Conservation (phyloP, 2,888 invertebrate genomes). For the Watsonalla cultraria region DNA sequence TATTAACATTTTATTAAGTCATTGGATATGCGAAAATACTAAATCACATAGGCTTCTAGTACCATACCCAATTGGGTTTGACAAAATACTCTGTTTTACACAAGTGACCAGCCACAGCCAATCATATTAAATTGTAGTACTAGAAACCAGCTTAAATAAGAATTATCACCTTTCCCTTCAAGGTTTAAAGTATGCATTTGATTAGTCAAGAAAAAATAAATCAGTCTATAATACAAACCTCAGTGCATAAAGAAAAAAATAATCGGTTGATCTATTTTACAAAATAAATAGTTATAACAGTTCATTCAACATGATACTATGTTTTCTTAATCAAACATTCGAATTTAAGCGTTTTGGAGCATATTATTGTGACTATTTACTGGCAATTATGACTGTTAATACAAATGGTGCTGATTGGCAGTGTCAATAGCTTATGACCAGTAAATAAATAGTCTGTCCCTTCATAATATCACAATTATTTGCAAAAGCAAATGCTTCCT, state of each 20-base stretch:
- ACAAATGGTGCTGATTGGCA: background rate
- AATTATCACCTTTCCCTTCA: too few relatives aligned
- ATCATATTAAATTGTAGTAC: background rate
- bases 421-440: background rate
- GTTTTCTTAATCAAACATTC: too few relatives aligned
- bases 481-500: background rate
- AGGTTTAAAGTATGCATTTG: background rate
- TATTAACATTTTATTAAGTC: constrained; percentile 29
- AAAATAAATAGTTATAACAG: background rate
- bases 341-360: too few relatives aligned
- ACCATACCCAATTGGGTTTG: constrained; percentile 23
- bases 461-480: background rate
- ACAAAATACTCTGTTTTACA: background rate
- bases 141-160: too few relatives aligned
- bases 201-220: background rate
- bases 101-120: constrained; percentile 6
- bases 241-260: background rate
- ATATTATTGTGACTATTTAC: background rate
- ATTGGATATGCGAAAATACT: constrained; percentile 51
- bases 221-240: background rate
- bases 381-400: background rate
- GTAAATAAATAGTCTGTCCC: background rate
- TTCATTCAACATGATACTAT: background rate
- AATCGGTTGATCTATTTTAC: background rate
- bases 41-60: constrained; percentile 49